Base-by-base conservation (phyloP, 2,113 vertebrate species). In the Aepyceros melampus region DNA sequence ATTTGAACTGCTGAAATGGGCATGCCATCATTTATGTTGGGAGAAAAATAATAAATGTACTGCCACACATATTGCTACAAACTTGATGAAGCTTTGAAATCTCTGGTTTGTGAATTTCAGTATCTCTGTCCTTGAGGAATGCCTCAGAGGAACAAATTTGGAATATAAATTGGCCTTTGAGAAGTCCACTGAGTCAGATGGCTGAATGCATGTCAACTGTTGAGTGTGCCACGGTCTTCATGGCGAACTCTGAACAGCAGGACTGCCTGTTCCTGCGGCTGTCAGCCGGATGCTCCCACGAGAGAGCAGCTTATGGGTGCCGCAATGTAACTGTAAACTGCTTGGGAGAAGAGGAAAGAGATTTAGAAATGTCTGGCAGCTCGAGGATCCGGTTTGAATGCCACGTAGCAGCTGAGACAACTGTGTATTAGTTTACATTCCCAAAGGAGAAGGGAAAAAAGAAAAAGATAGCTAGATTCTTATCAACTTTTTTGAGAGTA, bases 331-430 rank as follows among this genome's bases (percentile, higher is more conserved):
- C 49, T 95, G 85, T 87, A 56, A 98, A 86, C 78, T 81, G 51
- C 95, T 94, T 71, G 19, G 92, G 88, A 43, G 94, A 31, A 79
- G 84, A 19, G 3, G 21, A 96, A 60, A 97, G 21, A 60, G 58
- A 92, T 89, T 85, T 60, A 83, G 51, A 96, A 89, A 96, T 51
- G 91, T 91, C 97, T 93, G 62, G 91, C 94, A 97, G 79, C 76
- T 98, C 95, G 85, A 79, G 45, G 55, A 90, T 96, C 36, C 84
- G 86, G 89, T 36, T 76, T 95, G 95, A 98, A 85, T 93, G 93
- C 96, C 76, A 96, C 95, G 96, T 53, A 97, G 92, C 97, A 98
- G 96, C 96, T 94, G 98, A 96, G 90, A 94, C 93, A 98, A 98
- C 95, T 55, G 91, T 92, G 86, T 96, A n/a, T 96, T 25, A 43